Percentiles rank a stretch among this genome's conserved stretches.
These are phyloP conservation scores for Ommatoiulus sabulosus DNA, from an alignment of 2,888 invertebrate genomes.

Conservation along the genomic window DNA sequence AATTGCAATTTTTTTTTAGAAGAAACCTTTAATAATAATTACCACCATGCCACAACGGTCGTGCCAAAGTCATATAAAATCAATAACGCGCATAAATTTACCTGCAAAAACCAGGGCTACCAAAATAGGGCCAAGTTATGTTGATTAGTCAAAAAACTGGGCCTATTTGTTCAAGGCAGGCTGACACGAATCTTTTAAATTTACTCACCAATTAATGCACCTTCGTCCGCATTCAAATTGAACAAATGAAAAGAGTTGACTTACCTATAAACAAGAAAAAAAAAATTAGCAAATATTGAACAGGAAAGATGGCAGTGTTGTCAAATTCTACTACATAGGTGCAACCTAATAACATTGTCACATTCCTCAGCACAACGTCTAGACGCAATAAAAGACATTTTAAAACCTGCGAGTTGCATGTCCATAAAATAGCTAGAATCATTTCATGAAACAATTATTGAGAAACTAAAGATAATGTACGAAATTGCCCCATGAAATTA, in stretches of 20 bases:
- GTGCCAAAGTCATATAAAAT: not conserved
- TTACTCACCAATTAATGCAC: slow-evolving; percentile 15
- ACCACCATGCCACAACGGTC: not conserved
- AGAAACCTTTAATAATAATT: not conserved
- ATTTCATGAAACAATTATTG: not conserved
- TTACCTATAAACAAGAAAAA: not conserved
- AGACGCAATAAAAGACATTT: not conserved
- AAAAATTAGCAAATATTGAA: not conserved
- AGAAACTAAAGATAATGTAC: not conserved
- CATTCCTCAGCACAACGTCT: not conserved
- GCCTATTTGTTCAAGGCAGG: not conserved
- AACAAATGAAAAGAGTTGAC: not conserved
- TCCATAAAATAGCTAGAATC: no score
- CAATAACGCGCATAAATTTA: not conserved
- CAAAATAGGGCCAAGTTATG: not conserved
- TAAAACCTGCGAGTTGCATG: not conserved
- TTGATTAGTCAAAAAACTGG: not conserved
- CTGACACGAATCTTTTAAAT: not conserved
- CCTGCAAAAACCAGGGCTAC: not conserved
- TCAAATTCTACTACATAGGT: not conserved
- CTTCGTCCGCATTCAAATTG: not conserved
- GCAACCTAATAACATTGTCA: not conserved
- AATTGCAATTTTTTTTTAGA: not conserved
- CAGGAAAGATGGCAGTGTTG: not conserved
- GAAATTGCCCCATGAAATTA: no score